A percentile compares a stretch with the other conserved stretches of the same genome.
These are phyloP conservation scores for Tryphoninae sp. DNA, from an alignment of 2,888 invertebrate genomes.

Conservation along the genomic window DNA sequence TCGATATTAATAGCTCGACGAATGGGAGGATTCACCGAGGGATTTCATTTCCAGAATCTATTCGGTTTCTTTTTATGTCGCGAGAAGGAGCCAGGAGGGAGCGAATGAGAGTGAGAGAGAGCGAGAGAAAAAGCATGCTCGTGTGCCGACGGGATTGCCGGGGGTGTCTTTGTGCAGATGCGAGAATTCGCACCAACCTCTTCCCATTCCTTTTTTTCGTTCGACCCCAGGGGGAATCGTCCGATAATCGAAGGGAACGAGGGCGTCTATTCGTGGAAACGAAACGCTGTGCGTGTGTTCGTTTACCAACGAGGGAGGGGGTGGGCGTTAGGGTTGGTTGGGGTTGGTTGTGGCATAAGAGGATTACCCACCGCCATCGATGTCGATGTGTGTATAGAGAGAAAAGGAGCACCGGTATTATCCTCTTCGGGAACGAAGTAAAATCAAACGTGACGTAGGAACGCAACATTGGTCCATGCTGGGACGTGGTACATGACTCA, in stretches of 20 bases:
- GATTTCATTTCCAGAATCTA: constrained; percentile 25
- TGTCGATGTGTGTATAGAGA: constrained; percentile 17
- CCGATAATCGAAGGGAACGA: constrained; percentile 61
- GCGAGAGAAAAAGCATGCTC: constrained; percentile 4
- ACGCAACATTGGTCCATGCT: constrained; percentile 30
- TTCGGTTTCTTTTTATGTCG: constrained; percentile 33
- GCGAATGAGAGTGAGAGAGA: neutral
- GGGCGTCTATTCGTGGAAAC: constrained; percentile 49
- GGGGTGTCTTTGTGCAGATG: constrained; percentile 59
- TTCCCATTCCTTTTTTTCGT: constrained; percentile 1
- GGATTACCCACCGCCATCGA: constrained; percentile 58
- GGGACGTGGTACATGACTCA: constrained; percentile 33
- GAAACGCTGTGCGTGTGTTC: constrained; percentile 25
- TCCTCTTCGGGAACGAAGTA: neutral
- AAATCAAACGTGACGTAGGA: constrained; percentile 34
- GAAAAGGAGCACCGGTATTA: neutral
- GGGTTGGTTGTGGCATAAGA: constrained; percentile 41
- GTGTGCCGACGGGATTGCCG: constrained; percentile 6
- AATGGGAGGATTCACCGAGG: constrained; percentile 25
- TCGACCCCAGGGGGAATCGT: constrained; percentile 46
- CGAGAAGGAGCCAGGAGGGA: neutral
- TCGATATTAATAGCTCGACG: constrained; percentile 47
- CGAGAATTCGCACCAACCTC: constrained; percentile 58
- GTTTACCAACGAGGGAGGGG: constrained; percentile 6
- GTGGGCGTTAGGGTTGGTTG: constrained; percentile 2